phyloP scores from a whole-genome alignment of 2,888 invertebrate species.

The Drosophila formosana region DNA sequence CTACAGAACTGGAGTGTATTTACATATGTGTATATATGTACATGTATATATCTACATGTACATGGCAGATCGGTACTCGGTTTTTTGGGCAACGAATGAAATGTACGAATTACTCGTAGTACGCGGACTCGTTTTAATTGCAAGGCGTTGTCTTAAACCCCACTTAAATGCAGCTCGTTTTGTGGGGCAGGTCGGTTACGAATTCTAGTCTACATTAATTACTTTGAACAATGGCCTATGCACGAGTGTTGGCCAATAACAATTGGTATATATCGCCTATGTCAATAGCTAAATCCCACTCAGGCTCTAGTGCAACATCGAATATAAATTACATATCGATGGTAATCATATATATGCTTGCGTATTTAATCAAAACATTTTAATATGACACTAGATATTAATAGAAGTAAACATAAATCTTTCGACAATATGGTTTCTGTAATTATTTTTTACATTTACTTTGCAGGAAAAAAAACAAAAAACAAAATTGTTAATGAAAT shows the following conservation, averaged over 20 bases:
- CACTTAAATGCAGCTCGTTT: slow-evolving; percentile 39
- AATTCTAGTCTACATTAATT: slow-evolving; percentile 6
- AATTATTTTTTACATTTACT: no score
- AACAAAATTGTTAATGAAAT: no score
- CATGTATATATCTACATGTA: slow-evolving; percentile 30
- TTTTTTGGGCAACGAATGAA: slow-evolving; percentile 64
- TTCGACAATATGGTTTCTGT: no score
- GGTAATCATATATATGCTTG: no score
- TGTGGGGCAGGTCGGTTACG: slow-evolving; percentile 37
- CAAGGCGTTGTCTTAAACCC: slow-evolving; percentile 44
- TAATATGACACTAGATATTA: no score
- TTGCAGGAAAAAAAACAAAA: no score
- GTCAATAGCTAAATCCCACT: background rate
- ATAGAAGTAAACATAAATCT: no score
- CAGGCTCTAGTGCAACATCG: background rate
- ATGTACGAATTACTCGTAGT: slow-evolving; percentile 47
- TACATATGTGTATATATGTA: slow-evolving; percentile 21
- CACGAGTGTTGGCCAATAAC: slow-evolving; percentile 16
- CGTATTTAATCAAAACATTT: background rate
- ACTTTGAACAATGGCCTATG: background rate
- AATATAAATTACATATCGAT: background rate
- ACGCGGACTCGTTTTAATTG: slow-evolving; percentile 65
- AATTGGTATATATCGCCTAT: slow-evolving; percentile 6
- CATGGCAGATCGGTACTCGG: slow-evolving; percentile 48
- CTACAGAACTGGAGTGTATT: slow-evolving; percentile 54